These are phyloP conservation scores for Setophaga coronata DNA, from an alignment of 2,113 vertebrate genomes.

Conservation along the genomic window DNA sequence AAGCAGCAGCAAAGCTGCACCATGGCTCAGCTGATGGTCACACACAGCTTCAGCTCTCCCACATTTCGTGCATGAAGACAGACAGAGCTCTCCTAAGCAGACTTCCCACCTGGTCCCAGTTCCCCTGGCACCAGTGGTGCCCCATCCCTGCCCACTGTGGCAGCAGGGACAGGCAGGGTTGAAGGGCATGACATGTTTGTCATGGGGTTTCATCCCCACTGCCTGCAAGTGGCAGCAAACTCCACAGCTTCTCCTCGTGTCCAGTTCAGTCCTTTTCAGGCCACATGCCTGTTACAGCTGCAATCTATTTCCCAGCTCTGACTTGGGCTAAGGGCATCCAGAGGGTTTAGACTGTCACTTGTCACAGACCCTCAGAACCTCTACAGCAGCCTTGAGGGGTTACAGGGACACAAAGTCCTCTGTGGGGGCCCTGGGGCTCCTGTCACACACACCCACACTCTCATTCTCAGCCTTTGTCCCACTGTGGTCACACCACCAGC, in stretches of 20 bases:
- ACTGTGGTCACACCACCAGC: fast-evolving
- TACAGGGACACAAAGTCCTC: not conserved
- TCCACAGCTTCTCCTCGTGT: not conserved
- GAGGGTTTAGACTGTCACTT: fast-evolving
- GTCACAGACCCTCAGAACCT: not conserved
- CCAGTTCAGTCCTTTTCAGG: not conserved
- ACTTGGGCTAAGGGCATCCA: not conserved
- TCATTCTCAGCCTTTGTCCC: not conserved
- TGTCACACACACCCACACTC: not conserved
- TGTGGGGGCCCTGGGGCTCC: fast-evolving
- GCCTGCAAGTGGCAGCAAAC: not conserved
- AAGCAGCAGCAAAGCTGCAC: not conserved
- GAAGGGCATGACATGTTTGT: fast-evolving
- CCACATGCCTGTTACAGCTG: not conserved
- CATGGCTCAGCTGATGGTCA: not conserved
- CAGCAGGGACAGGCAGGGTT: not conserved
- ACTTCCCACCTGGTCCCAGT: not conserved
- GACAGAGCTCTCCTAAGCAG: not conserved
- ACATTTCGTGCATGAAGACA: fast-evolving
- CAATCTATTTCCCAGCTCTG: not conserved
- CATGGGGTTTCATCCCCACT: not conserved
- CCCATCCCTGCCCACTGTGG: not conserved
- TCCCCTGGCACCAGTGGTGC: not conserved
- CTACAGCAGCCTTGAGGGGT: not conserved
- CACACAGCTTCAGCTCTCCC: not conserved